These are phyloP conservation scores for Eutolmus rufibarbis DNA, from an alignment of 2,888 invertebrate genomes.

Conservation along the genomic window DNA sequence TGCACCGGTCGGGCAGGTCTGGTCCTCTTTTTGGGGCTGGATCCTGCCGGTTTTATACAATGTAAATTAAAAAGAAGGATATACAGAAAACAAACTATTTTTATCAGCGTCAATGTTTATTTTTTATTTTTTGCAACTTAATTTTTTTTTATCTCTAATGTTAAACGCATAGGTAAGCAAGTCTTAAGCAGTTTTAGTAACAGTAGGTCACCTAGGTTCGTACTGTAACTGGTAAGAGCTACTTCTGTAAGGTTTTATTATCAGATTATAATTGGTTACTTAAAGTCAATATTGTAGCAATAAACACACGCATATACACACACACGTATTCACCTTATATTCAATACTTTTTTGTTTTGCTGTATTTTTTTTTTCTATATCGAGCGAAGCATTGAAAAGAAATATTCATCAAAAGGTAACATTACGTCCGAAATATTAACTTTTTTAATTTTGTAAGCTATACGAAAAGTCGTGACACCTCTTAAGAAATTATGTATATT, in stretches of 20 bases:
- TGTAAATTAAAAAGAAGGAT: constrained; percentile 9
- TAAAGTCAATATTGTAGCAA: constrained; percentile 34
- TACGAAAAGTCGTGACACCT: neutral
- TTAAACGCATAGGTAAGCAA: neutral
- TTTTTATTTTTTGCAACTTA: neutral
- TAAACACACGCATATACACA: constrained; percentile 4
- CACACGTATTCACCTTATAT: neutral
- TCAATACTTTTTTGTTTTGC: constrained; percentile 34
- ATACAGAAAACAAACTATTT: constrained; percentile 30
- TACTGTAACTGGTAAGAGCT: constrained; percentile 27
- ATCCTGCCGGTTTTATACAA: constrained; percentile 2
- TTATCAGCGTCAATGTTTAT: constrained; percentile 3
- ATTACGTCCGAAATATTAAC: neutral
- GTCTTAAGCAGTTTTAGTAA: neutral
- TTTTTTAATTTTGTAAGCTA: neutral
- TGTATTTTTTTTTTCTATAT: constrained; percentile 33
- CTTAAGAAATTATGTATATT: neutral
- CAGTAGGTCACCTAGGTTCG: neutral
- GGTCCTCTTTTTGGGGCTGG: neutral
- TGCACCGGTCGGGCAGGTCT: neutral
- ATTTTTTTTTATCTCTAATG: neutral
- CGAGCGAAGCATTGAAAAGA: neutral
- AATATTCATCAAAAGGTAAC: constrained; percentile 1
- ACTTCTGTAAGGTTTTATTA: constrained; percentile 24
- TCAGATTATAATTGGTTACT: constrained; percentile 46